phyloP scores from a whole-genome alignment of 30 jellyfish, hydroid and myxozoan genomes.

The Catostylus mosaicus region DNA sequence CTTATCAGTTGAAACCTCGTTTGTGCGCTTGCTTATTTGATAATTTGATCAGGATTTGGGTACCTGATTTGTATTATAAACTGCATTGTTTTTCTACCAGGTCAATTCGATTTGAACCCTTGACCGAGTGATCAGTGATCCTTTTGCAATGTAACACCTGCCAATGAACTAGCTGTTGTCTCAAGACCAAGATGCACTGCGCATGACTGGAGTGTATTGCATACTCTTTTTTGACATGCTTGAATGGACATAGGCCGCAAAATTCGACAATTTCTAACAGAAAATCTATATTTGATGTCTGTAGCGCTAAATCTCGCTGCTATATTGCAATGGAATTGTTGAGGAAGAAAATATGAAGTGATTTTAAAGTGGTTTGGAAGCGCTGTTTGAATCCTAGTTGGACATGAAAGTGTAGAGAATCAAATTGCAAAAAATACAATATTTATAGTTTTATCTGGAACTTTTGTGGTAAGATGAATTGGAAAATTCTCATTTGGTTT shows the following conservation, averaged over 20 bases:
- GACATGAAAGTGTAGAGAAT: no score
- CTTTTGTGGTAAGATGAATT: background rate
- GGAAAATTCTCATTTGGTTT: background rate
- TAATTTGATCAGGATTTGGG: conserved; percentile 32
- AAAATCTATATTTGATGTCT: background rate
- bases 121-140: conserved; percentile 82
- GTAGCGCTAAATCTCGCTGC: no score
- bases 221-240: conserved; percentile 55
- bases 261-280: background rate
- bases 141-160: conserved; percentile 56
- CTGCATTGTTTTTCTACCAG: conserved; percentile 39
- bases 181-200: conserved; percentile 42
- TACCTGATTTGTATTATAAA: conserved; percentile 36
- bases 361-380: no score
- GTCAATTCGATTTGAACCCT: conserved; percentile 55
- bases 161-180: conserved; percentile 30
- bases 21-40: background rate
- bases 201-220: conserved; percentile 71
- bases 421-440: no score
- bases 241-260: conserved; percentile 47
- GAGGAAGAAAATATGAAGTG: no score
- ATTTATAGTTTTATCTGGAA: no score
- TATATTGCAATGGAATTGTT: no score
- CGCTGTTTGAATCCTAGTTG: no score
- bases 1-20: background rate